A percentile compares a stretch with the other conserved stretches of the same genome.
Evolutionary conservation across 2,113 vertebrate genomes (phyloP).

Genomic region (Arvicanthis niloticus): DNA sequence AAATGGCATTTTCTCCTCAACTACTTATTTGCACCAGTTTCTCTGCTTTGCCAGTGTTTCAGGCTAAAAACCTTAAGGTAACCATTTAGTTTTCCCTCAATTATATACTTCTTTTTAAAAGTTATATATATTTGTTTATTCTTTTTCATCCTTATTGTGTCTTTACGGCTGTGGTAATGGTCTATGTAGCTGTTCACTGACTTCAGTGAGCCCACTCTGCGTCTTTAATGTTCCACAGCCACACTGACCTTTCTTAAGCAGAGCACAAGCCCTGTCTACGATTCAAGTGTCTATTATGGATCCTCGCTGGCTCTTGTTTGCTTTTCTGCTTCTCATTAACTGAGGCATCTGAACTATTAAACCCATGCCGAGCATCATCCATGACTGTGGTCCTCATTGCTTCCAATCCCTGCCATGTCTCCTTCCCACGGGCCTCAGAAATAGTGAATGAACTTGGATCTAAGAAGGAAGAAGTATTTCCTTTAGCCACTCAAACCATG

Average conservation of each 20-base stretch:
- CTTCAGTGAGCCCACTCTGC: not conserved
- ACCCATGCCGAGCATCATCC: not conserved
- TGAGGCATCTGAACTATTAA: not conserved
- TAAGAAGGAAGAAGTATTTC: not conserved
- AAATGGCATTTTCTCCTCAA: slow-evolving; percentile 19
- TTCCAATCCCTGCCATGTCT: not conserved
- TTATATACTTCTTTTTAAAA: not conserved
- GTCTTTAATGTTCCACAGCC: not conserved
- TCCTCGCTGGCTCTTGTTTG: not conserved
- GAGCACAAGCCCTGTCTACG: not conserved
- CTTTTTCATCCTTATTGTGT: not conserved
- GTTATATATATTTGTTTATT: not conserved
- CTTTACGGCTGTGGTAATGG: not conserved
- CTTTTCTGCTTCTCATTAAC: not conserved
- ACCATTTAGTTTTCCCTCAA: slow-evolving; percentile 17
- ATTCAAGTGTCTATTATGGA: not conserved
- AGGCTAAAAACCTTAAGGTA: slow-evolving; percentile 38
- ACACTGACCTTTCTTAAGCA: slow-evolving; percentile 8
- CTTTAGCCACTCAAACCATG: slow-evolving; percentile 13
- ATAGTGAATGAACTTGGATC: not conserved
- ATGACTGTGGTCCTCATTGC: not conserved
- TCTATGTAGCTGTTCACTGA: not conserved
- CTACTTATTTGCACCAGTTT: slow-evolving; percentile 30
- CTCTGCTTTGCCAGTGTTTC: slow-evolving; percentile 38
- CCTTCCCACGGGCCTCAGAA: not conserved